Conservation (phyloP, 2,797 vertebrate genomes). For the Silurus lanzhouensis region DNA sequence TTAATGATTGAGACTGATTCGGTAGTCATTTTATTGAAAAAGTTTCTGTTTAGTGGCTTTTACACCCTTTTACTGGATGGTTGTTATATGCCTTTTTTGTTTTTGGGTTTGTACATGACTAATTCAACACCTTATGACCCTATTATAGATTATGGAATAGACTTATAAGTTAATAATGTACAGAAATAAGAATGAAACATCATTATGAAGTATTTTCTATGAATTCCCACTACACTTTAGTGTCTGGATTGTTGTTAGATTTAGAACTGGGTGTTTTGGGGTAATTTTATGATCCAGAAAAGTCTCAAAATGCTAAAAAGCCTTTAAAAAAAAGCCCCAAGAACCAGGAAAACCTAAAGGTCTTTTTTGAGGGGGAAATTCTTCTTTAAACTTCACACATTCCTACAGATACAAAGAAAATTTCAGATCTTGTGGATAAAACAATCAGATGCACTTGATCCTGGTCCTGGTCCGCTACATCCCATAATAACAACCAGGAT, state of each 20-base stretch:
- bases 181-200: too few species aligned
- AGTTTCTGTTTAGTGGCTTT: too few species aligned
- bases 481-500: background rate
- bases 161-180: too few species aligned
- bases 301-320: too few species aligned
- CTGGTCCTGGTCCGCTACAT: too few species aligned
- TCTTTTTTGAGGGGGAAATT: background rate
- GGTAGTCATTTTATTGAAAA: conserved; percentile 35
- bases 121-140: too few species aligned
- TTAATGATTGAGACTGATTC: conserved; percentile 51
- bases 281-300: background rate
- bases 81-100: background rate
- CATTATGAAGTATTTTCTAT: background rate
- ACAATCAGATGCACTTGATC: background rate
- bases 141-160: too few species aligned
- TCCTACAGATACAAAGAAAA: background rate
- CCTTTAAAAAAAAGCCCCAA: too few species aligned
- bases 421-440: background rate
- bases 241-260: background rate
- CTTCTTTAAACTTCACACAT: background rate
- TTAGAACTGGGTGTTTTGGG: background rate
- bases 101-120: background rate
- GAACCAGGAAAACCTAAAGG: background rate
- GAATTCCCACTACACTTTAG: background rate
- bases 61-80: background rate